phyloP scores from a whole-genome alignment of 2,888 invertebrate genomes.

The Protophormia terraenovae region DNA sequence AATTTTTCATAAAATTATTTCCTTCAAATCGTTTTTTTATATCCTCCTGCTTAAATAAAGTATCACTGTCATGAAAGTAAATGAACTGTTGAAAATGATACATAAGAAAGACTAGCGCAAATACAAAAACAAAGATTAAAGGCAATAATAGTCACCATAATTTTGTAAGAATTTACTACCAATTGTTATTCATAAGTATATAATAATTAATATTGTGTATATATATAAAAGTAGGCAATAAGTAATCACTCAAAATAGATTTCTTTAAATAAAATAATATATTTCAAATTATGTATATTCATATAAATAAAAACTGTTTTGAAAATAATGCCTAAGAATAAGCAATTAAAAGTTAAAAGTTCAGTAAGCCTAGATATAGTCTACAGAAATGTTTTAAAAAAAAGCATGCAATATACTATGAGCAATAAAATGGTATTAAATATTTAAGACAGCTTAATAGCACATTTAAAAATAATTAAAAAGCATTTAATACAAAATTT shows the following conservation, averaged over 20 bases:
- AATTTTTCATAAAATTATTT: constrained; percentile 36
- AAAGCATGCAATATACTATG: too few species aligned
- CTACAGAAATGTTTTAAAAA: neutral
- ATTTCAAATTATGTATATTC: too few species aligned
- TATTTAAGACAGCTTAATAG: too few species aligned
- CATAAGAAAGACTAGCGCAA: neutral
- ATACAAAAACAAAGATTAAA: neutral
- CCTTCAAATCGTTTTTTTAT: neutral
- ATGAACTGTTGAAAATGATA: constrained; percentile 44
- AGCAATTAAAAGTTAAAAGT: neutral
- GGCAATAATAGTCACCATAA: constrained; percentile 13
- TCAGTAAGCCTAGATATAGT: neutral
- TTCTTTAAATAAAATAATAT: neutral
- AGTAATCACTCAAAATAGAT: neutral
- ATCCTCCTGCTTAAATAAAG: neutral
- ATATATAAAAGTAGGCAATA: neutral
- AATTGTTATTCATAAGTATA: neutral
- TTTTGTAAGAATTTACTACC: neutral
- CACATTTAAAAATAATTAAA: too few species aligned
- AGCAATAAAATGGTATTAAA: too few species aligned
- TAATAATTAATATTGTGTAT: neutral
- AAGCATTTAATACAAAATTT: too few species aligned
- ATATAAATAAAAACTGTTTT: too few species aligned
- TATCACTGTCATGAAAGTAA: constrained; percentile 51
- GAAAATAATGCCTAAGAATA: constrained; percentile 4